Conservation (phyloP, 2,797 vertebrate species). For the Tarsius wallacei region DNA sequence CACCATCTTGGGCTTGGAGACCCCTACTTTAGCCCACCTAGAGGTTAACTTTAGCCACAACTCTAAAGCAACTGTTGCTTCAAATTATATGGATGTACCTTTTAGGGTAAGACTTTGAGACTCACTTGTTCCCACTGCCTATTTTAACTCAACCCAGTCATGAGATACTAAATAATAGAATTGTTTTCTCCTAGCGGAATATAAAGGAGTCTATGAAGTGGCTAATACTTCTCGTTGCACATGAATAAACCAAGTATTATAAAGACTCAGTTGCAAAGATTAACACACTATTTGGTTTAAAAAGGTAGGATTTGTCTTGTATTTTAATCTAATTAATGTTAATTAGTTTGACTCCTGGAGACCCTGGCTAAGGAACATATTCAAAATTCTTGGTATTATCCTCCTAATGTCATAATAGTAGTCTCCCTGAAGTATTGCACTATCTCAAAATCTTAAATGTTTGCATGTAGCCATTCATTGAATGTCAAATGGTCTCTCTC, state of each 20-base stretch:
- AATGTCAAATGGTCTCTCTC: not conserved
- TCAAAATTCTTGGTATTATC: not conserved
- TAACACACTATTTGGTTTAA: not conserved
- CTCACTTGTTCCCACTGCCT: not conserved
- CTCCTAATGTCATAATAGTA: not conserved
- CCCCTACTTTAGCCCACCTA: not conserved
- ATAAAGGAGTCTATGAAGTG: not conserved
- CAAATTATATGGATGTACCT: too few species aligned
- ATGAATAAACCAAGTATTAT: not conserved
- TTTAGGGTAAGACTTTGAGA: not conserved
- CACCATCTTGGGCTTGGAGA: too few species aligned
- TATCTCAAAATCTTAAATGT: not conserved
- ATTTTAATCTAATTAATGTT: not conserved
- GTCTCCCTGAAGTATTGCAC: not conserved
- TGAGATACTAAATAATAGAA: not conserved
- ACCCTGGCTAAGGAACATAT: not conserved
- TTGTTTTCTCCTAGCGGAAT: not conserved
- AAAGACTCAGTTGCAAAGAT: not conserved
- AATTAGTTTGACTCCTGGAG: not conserved
- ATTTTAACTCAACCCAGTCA: not conserved
- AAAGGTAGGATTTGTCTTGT: not conserved
- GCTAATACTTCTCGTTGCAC: not conserved
- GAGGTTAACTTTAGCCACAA: not conserved
- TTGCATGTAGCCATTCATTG: not conserved
- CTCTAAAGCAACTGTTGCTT: not conserved